Conservation (phyloP, 2,797 vertebrate species). For the Peromyscus attwateri region DNA sequence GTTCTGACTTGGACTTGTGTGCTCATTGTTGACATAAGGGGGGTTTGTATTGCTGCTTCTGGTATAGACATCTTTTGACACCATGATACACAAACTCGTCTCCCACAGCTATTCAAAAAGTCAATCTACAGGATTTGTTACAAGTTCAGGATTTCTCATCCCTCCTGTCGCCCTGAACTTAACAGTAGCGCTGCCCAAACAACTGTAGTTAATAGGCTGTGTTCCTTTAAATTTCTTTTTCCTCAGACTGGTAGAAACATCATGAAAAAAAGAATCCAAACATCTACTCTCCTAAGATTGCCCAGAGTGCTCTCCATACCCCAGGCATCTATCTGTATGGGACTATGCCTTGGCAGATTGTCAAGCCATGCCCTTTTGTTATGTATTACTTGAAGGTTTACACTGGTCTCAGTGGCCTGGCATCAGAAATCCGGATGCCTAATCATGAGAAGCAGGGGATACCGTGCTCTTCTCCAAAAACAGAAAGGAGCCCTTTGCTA, state of each 20-base stretch:
- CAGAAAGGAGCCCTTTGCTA: slow-evolving; percentile 46
- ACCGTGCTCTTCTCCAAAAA: slow-evolving; percentile 54
- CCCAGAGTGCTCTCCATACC: neutral
- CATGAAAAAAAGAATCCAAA: neutral
- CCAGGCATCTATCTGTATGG: neutral
- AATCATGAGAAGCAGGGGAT: slow-evolving; percentile 63
- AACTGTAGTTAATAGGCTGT: neutral
- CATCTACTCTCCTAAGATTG: neutral
- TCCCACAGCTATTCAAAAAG: slow-evolving; percentile 71
- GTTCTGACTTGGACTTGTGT: slow-evolving; percentile 56
- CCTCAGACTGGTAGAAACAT: neutral
- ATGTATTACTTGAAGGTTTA: neutral
- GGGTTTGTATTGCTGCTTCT: slow-evolving; percentile 19
- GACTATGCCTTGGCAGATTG: neutral
- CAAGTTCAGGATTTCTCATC: slow-evolving; percentile 68
- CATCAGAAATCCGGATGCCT: neutral
- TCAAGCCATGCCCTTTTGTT: neutral
- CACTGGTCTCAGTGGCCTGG: neutral
- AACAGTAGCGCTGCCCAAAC: neutral
- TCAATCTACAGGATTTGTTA: slow-evolving; percentile 49
- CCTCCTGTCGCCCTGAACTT: neutral
- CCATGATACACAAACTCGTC: slow-evolving; percentile 71
- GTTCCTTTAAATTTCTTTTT: slow-evolving; percentile 36
- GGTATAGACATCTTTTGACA: slow-evolving; percentile 69
- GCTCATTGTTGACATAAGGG: slow-evolving; percentile 58